phyloP scores from a whole-genome alignment of 92 coral and sea anemone species.

The Epizoanthus rinbou region DNA sequence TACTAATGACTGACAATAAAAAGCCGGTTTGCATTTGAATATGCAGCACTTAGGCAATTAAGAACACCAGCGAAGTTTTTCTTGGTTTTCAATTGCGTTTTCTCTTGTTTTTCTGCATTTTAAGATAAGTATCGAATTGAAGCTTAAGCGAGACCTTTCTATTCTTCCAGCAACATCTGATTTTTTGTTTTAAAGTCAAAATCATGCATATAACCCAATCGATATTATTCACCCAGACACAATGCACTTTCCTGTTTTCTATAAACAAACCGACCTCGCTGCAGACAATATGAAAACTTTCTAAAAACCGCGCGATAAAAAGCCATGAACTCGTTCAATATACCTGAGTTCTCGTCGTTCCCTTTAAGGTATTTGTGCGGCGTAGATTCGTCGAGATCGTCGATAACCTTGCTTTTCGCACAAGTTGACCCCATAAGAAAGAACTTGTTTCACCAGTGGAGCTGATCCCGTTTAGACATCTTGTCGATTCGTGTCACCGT shows the following conservation, averaged over 20 bases:
- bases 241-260: constrained; percentile 41
- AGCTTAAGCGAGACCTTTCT: neutral
- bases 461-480: constrained; percentile 9
- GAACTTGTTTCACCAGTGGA: neutral
- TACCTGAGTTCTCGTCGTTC: constrained; percentile 43
- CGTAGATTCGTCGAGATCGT: constrained; percentile 3
- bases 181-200: neutral
- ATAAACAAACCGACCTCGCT: constrained; percentile 37
- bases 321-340: neutral
- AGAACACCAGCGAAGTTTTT: constrained; percentile 2
- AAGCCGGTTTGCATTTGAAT: constrained; percentile 39
- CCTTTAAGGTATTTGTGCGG: constrained; percentile 38
- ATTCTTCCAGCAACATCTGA: neutral
- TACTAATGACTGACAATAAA: constrained; percentile 31
- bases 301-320: constrained; percentile 2
- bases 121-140: neutral
- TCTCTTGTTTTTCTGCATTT: neutral
- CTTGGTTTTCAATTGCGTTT: constrained; percentile 6
- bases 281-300: constrained; percentile 10
- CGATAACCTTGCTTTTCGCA: constrained; percentile 19
- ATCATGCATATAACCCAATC: neutral
- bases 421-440: constrained; percentile 43
- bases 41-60: constrained; percentile 30
- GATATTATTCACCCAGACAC: constrained; percentile 13
- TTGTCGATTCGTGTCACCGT: constrained; percentile 20